Conservation (phyloP, 2,888 invertebrate genomes). For the Caenorhabditis japonica region DNA sequence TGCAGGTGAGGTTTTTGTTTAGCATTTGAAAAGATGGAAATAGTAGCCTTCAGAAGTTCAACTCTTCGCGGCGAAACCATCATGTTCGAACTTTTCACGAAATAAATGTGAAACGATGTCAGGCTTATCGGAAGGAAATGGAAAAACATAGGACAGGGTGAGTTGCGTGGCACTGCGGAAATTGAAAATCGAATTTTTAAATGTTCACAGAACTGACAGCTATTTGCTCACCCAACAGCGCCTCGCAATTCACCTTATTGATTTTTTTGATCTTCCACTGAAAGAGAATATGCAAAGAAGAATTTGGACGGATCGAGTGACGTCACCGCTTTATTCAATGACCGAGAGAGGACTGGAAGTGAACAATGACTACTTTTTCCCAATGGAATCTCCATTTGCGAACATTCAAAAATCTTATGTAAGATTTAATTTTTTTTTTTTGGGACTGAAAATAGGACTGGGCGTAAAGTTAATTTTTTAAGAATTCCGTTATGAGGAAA, state of each 20-base stretch:
- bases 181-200: neutral
- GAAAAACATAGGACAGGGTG: conserved; percentile 33
- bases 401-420: conserved; percentile 44
- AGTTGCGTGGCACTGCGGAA: neutral
- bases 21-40: neutral
- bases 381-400: conserved; percentile 22
- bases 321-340: conserved; percentile 33
- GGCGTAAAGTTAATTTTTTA: too few species aligned
- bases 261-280: conserved; percentile 43
- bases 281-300: conserved; percentile 34
- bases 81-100: conserved; percentile 27
- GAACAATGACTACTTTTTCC: conserved; percentile 39
- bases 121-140: conserved; percentile 33
- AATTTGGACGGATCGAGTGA: conserved; percentile 36
- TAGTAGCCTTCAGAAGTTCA: conserved; percentile 22
- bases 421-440: neutral
- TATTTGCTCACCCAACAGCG: conserved; percentile 44
- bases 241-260: conserved; percentile 38
- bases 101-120: conserved; percentile 16
- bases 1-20: conserved; percentile 11
- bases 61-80: conserved; percentile 18
- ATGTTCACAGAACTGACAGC: conserved; percentile 33
- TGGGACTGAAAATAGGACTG: too few species aligned
- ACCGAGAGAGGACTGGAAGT: conserved; percentile 28
- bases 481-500: too few species aligned